A percentile compares a stretch with the other conserved stretches of the same genome.
phyloP scores from a whole-genome alignment of 2,113 vertebrate genomes.

The Pygoscelis adeliae region DNA sequence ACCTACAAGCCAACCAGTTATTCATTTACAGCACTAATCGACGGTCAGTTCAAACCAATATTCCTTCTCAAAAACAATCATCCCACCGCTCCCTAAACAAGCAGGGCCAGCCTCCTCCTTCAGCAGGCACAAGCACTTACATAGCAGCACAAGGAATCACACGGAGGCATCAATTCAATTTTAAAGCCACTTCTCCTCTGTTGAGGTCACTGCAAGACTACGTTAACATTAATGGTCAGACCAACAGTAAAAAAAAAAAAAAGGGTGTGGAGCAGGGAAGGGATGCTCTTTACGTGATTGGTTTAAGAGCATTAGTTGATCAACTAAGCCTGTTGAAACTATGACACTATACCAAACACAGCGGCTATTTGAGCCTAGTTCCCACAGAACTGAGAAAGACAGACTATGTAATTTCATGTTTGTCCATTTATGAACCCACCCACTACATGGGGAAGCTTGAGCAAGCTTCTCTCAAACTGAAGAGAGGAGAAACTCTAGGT shows the following conservation, averaged over 20 bases:
- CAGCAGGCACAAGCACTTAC: neutral
- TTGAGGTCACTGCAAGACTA: neutral
- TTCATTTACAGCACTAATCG: neutral
- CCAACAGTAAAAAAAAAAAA: too few relatives aligned
- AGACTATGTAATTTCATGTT: fast-evolving
- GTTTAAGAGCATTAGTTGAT: neutral
- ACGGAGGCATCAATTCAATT: neutral
- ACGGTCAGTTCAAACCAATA: neutral
- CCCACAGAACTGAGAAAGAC: neutral
- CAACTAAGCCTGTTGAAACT: neutral
- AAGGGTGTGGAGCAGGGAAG: fast-evolving
- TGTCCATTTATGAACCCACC: fast-evolving
- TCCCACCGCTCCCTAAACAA: neutral
- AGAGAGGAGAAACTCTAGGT: neutral
- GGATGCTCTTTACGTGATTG: neutral
- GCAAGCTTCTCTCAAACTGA: neutral
- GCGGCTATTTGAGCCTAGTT: neutral
- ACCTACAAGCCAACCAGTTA: neutral
- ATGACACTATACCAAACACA: fast-evolving
- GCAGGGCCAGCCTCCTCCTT: neutral
- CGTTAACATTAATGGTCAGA: fast-evolving
- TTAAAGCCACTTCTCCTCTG: neutral
- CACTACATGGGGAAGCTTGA: neutral
- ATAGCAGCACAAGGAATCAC: neutral
- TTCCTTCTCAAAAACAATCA: neutral